Conservation (phyloP, 1,140 invertebrate species). For the Neodiprion virginianus region DNA sequence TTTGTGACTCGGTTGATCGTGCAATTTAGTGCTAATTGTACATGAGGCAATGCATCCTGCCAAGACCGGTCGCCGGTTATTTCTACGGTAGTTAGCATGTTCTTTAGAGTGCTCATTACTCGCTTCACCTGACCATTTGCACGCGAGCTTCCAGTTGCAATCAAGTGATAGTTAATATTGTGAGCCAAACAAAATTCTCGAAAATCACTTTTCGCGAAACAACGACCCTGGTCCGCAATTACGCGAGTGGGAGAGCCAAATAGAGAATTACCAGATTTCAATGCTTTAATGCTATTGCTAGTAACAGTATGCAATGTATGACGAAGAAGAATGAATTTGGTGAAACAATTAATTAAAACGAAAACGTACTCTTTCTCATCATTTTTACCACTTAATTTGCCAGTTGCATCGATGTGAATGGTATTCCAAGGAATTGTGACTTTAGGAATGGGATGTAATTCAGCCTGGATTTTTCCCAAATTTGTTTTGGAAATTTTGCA, state of each 20-base stretch:
- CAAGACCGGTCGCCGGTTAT: conserved; percentile 34
- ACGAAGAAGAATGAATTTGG: conserved; percentile 28
- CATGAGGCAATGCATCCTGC: conserved; percentile 41
- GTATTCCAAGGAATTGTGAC: too few relatives aligned
- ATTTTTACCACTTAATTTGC: conserved; percentile 31
- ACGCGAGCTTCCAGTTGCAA: conserved; percentile 23
- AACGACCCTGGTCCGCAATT: conserved; percentile 43
- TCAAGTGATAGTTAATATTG: conserved; percentile 26
- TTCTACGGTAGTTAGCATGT: conserved; percentile 41
- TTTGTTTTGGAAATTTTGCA: conserved; percentile 34
- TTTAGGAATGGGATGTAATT: conserved; percentile 31
- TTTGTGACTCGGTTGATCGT: conserved; percentile 39
- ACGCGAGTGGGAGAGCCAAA: conserved; percentile 39
- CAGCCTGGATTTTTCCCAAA: conserved; percentile 32
- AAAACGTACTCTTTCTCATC: conserved; percentile 36
- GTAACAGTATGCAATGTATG: background rate
- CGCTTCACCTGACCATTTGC: conserved; percentile 40
- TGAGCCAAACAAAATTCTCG: conserved; percentile 34
- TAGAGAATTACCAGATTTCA: conserved; percentile 23
- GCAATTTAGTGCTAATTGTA: conserved; percentile 46
- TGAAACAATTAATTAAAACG: conserved; percentile 48
- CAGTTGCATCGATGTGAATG: conserved; percentile 35
- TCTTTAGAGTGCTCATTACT: conserved; percentile 38
- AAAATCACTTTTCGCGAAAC: conserved; percentile 41
- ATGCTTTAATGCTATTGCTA: background rate